A percentile compares a stretch with the other conserved stretches of the same genome.
Evolutionary conservation across 37 sponge, comb jelly and placozoan genomes (phyloP).

Genomic region (Diacarnus erythraeanus): DNA sequence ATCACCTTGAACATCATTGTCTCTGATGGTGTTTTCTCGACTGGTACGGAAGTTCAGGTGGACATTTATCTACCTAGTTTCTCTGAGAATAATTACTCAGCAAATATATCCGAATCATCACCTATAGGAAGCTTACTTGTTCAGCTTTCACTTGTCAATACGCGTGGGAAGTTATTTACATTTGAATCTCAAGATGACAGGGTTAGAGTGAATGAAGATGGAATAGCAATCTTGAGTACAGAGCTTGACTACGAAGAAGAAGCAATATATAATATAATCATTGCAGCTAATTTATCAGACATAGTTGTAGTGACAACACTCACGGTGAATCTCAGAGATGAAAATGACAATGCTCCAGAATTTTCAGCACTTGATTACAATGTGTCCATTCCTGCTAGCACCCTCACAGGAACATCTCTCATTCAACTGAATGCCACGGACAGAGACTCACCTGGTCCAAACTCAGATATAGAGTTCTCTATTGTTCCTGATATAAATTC

Average conservation of each 20-base stretch:
- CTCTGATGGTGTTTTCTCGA: slow-evolving; percentile 42
- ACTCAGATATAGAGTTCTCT: slow-evolving; percentile 49
- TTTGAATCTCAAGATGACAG: not conserved
- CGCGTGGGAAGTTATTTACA: not conserved
- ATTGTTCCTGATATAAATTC: not conserved
- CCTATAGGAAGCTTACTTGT: slow-evolving; percentile 23
- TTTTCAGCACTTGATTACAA: slow-evolving; percentile 6
- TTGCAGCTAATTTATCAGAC: slow-evolving; percentile 11
- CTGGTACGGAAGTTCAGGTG: not conserved
- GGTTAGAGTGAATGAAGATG: slow-evolving; percentile 23
- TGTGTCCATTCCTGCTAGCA: slow-evolving; percentile 5
- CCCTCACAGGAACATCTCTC: slow-evolving; percentile 21
- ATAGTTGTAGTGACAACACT: slow-evolving; percentile 3
- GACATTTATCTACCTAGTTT: slow-evolving; percentile 37
- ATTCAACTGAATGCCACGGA: slow-evolving; percentile 32
- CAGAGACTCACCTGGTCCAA: slow-evolving; percentile 36
- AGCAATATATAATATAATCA: not conserved
- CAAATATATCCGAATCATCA: slow-evolving; percentile 30
- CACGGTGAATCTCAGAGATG: slow-evolving; percentile 37
- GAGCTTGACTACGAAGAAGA: slow-evolving; percentile 27
- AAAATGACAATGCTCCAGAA: slow-evolving; percentile 72
- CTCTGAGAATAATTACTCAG: slow-evolving; percentile 15
- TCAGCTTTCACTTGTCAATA: not conserved
- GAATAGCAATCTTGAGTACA: slow-evolving; percentile 13
- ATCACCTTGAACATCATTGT: slow-evolving; percentile 23